A percentile compares a stretch with the other conserved stretches of the same genome.
These are phyloP conservation scores for Tupaia chinensis DNA, from an alignment of 2,113 vertebrate genomes.

Conservation along the genomic window DNA sequence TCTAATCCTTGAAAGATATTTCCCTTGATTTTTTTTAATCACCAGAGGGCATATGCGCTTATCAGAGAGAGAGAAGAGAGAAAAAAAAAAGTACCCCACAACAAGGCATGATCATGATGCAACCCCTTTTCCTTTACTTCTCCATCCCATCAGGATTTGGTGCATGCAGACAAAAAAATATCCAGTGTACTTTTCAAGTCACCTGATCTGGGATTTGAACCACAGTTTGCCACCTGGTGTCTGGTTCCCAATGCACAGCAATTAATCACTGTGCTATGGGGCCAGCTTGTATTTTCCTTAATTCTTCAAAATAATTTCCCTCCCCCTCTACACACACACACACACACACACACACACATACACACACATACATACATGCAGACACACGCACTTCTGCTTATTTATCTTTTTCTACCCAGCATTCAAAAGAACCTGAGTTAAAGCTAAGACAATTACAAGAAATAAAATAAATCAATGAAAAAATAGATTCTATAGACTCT, in stretches of 20 bases:
- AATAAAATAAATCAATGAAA: slow-evolving; percentile 35
- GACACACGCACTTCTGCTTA: neutral
- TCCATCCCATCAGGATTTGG: too few relatives aligned
- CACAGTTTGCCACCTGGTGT: too few relatives aligned
- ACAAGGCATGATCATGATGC: too few relatives aligned
- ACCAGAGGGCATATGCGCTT: too few relatives aligned
- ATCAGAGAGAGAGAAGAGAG: too few relatives aligned
- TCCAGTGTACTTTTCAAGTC: too few relatives aligned
- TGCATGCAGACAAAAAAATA: too few relatives aligned
- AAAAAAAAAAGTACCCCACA: too few relatives aligned
- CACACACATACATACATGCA: neutral
- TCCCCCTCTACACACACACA: neutral
- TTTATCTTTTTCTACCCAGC: neutral
- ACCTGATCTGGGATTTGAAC: too few relatives aligned
- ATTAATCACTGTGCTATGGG: too few relatives aligned
- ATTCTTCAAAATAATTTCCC: slow-evolving; percentile 1
- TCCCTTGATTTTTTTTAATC: neutral
- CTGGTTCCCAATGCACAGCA: too few relatives aligned
- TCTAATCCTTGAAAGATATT: slow-evolving; percentile 33
- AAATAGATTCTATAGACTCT: neutral
- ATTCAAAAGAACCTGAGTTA: slow-evolving; percentile 43
- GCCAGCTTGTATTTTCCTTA: neutral
- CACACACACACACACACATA: neutral
- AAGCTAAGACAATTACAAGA: neutral
- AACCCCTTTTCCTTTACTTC: too few relatives aligned